These are phyloP conservation scores for Indicator indicator DNA, from an alignment of 2,113 vertebrate genomes.

Conservation along the genomic window DNA sequence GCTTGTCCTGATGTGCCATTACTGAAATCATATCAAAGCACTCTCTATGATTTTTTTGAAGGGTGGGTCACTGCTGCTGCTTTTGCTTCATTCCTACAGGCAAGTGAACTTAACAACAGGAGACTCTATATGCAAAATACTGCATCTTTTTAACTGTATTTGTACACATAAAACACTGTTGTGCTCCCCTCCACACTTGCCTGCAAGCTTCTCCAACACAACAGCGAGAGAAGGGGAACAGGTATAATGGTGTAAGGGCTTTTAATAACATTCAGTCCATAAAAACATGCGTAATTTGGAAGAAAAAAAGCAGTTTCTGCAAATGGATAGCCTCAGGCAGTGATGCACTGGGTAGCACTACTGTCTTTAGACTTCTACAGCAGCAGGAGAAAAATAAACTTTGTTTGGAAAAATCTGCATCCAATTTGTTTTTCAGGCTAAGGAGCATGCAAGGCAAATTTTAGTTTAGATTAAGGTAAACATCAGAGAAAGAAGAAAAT, in stretches of 20 bases:
- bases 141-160: not conserved
- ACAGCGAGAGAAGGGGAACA: not conserved
- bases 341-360: not conserved
- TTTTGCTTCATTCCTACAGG: not conserved
- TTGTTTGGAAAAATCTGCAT: not conserved
- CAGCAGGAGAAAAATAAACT: not conserved
- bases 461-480: not conserved
- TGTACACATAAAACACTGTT: not conserved
- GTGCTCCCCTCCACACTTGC: not conserved
- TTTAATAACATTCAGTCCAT: not conserved
- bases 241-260: not conserved
- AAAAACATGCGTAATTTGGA: not conserved
- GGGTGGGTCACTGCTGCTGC: conserved; percentile 16
- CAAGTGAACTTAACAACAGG: not conserved
- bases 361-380: not conserved
- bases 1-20: conserved; percentile 24
- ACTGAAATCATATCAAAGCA: conserved; percentile 27
- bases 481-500: not conserved
- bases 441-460: not conserved
- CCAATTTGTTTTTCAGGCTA: not conserved
- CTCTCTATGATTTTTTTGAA: conserved; percentile 23
- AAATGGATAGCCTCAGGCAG: not conserved
- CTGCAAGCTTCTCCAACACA: not conserved
- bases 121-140: accelerated
- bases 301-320: not conserved